These are phyloP conservation scores for Papilio aristodemus DNA, from an alignment of 1,140 invertebrate genomes.

Conservation along the genomic window DNA sequence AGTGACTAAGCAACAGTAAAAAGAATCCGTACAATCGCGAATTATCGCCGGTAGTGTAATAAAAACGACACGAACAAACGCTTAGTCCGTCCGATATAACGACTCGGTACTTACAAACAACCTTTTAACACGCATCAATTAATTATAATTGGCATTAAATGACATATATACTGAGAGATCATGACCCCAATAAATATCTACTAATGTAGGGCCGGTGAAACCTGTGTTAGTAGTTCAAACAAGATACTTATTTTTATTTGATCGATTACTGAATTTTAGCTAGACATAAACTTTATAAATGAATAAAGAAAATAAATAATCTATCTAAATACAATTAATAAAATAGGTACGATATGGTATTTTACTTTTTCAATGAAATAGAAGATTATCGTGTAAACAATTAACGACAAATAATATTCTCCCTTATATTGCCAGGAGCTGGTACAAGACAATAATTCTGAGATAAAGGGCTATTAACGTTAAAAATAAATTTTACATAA, in stretches of 20 bases:
- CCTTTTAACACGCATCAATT: slow-evolving; percentile 35
- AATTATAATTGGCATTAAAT: slow-evolving; percentile 32
- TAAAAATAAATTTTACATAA: too few relatives aligned
- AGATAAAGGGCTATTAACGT: too few relatives aligned
- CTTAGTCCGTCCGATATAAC: slow-evolving; percentile 11
- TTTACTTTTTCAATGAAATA: too few relatives aligned
- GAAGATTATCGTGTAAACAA: too few relatives aligned
- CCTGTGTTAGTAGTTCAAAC: neutral
- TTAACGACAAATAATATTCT: too few relatives aligned
- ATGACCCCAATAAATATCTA: slow-evolving; percentile 32
- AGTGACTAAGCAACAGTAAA: slow-evolving; percentile 5
- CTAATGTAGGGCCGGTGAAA: slow-evolving; percentile 2
- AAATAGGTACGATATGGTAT: too few relatives aligned
- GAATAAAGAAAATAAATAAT: too few relatives aligned
- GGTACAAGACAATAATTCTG: too few relatives aligned
- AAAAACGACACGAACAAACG: slow-evolving; percentile 28
- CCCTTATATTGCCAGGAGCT: too few relatives aligned
- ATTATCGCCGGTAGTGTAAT: slow-evolving; percentile 19
- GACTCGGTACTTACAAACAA: slow-evolving; percentile 27
- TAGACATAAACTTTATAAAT: too few relatives aligned
- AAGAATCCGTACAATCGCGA: slow-evolving; percentile 4
- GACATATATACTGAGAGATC: slow-evolving; percentile 30
- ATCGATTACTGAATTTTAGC: neutral
- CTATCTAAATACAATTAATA: too few relatives aligned
- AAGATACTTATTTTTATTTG: neutral